Evolutionary conservation across 2,797 vertebrate species (phyloP), one percentile per base, ranked within the genome.

Genomic region (Amniataba percoides): DNA sequence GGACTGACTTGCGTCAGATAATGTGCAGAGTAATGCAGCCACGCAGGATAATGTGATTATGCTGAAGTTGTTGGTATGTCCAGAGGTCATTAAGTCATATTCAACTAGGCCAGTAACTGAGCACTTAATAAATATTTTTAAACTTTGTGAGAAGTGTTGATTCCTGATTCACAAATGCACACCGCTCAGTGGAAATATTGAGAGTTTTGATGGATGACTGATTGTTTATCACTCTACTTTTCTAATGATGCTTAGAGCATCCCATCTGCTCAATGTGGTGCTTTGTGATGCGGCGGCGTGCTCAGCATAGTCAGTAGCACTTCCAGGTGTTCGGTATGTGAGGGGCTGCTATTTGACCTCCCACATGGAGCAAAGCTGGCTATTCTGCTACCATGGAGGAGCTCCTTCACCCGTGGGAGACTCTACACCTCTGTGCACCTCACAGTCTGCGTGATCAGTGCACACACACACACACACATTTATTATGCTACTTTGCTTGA

Each of bases 401-500:
- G 83, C 88, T 79, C 53, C 81, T 74, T 70, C 63, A 59, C 88
- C 74, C 86, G 80, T 74, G 7, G 58, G 77, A 92, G 89, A 90
- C 71, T 42, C 27, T 72, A 56, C 80, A 88, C 88, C 82, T 80
- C 79, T 70, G 76, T 63, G 75, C 77, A 81, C 68, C 84, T 75
- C 71, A n/a, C 78, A 75, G 86, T 45, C 80, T 87, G 78, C 66
- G 66, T 78, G 85, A 89, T 88, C 89, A 77, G 62, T 39, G 46
- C 18, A 59, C 71, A 49, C 64, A 68, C 74, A 58, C 71, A 76
- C 74, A 75, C 71, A 86, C 81, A 83, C 87, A 89, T 92, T 93
- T 92, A 93, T 94, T 91, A 93, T 92, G 87, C 85, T 87, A 79
- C 88, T 92, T 79, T 92, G 87, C 83, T 83, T 88, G 77, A 89